Percentiles rank a stretch among this genome's conserved stretches.
Conservation (phyloP, 2,113 vertebrate genomes). For the Ictalurus punctatus region DNA sequence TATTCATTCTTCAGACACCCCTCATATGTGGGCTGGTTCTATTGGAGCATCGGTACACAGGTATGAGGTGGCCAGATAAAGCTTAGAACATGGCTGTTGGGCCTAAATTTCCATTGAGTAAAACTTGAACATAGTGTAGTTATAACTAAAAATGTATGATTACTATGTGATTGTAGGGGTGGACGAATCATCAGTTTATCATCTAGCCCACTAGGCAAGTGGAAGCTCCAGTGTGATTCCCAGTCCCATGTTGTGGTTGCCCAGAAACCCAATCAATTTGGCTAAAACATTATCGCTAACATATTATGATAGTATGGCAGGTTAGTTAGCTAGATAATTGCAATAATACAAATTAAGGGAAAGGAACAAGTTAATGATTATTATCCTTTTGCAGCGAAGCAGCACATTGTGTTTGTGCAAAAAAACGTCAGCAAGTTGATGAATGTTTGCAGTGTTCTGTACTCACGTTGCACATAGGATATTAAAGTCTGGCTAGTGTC, state of each 20-base stretch:
- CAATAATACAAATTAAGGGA: background rate
- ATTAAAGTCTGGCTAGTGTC: background rate
- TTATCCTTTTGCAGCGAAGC: background rate
- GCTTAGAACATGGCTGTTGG: background rate
- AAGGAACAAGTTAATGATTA: background rate
- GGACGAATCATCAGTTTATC: background rate
- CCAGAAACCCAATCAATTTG: background rate
- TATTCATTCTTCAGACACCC: conserved; percentile 93
- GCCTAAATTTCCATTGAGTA: background rate
- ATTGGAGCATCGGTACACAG: conserved; percentile 98
- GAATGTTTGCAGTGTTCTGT: background rate
- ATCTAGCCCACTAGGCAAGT: background rate
- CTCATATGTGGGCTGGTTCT: conserved; percentile 98
- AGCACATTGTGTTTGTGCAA: no score
- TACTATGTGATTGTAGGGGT: background rate
- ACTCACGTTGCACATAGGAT: background rate
- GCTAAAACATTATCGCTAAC: background rate
- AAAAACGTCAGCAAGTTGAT: no score
- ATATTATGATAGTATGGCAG: background rate
- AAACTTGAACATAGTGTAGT: background rate
- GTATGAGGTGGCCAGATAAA: conserved; percentile 47
- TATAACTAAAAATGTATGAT: no score
- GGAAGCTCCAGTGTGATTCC: background rate
- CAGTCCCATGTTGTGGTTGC: background rate
- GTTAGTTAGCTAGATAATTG: background rate